Evolutionary conservation across 1,140 invertebrate species (phyloP).

Genomic region (Potamilus streckersoni): DNA sequence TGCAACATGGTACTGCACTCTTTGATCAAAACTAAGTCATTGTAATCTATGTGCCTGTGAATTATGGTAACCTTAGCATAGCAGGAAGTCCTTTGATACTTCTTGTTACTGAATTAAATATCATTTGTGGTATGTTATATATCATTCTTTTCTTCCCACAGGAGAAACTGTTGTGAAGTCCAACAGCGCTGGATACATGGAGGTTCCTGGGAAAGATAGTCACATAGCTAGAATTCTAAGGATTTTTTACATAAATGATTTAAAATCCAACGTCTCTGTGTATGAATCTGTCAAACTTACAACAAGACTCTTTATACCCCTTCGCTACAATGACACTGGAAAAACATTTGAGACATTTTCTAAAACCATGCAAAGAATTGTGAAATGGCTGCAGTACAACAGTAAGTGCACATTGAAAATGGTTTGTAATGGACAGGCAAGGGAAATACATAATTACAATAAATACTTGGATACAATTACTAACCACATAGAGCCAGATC

Average conservation of each 20-base stretch:
- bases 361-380: slow-evolving; percentile 39
- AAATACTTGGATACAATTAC: too few species aligned
- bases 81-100: too few species aligned
- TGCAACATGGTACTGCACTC: too few species aligned
- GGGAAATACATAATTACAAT: background rate
- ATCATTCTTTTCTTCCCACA: background rate
- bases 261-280: slow-evolving; percentile 6
- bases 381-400: slow-evolving; percentile 32
- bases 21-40: too few species aligned
- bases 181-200: slow-evolving; percentile 18
- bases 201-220: slow-evolving; percentile 16
- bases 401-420: slow-evolving; percentile 11
- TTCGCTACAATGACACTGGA: slow-evolving; percentile 6
- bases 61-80: too few species aligned
- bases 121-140: too few species aligned
- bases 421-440: background rate
- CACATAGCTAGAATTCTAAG: slow-evolving; percentile 36
- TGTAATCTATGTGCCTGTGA: too few species aligned
- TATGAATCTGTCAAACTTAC: slow-evolving; percentile 24
- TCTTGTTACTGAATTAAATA: too few species aligned
- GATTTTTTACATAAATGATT: slow-evolving; percentile 32
- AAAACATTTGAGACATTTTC: slow-evolving; percentile 33
- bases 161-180: slow-evolving; percentile 20
- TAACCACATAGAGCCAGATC: too few species aligned
- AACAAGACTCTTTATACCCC: slow-evolving; percentile 32